These are phyloP conservation scores for Julus scandinavius DNA, from an alignment of 2,888 invertebrate genomes.

Conservation along the genomic window DNA sequence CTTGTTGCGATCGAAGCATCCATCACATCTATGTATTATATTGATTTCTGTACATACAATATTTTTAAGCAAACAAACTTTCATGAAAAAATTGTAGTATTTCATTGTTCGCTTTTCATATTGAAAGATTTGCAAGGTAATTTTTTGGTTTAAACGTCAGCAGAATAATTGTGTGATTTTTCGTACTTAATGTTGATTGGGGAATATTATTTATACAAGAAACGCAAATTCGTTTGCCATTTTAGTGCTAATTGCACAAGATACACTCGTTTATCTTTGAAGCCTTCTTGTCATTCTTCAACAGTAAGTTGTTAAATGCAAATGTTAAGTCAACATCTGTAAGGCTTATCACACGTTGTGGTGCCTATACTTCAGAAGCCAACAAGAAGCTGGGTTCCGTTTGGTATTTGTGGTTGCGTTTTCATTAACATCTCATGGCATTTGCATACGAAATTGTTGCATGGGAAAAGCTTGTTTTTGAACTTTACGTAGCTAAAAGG, in stretches of 20 bases:
- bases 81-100: too few relatives aligned
- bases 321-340: neutral
- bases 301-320: neutral
- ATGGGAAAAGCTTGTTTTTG: slow-evolving; percentile 1
- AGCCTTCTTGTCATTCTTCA: neutral
- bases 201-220: neutral
- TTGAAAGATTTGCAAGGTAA: too few relatives aligned
- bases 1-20: too few relatives aligned
- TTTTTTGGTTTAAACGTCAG: too few relatives aligned
- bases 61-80: too few relatives aligned
- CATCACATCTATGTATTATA: too few relatives aligned
- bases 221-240: neutral
- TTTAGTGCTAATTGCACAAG: neutral
- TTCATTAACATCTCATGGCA: slow-evolving; percentile 38
- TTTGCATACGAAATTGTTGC: slow-evolving; percentile 26
- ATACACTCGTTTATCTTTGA: neutral
- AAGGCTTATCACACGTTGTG: neutral
- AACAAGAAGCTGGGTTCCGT: neutral
- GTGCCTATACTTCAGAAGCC: neutral
- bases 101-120: too few relatives aligned
- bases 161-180: too few relatives aligned
- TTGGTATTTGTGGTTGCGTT: slow-evolving; percentile 35
- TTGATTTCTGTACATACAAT: too few relatives aligned
- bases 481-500: neutral
- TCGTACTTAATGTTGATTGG: too few relatives aligned